Evolutionary conservation across 64 coral and sea anemone species (phyloP), one percentile per base, ranked within the genome.

Genomic region (Orbicella faveolata): DNA sequence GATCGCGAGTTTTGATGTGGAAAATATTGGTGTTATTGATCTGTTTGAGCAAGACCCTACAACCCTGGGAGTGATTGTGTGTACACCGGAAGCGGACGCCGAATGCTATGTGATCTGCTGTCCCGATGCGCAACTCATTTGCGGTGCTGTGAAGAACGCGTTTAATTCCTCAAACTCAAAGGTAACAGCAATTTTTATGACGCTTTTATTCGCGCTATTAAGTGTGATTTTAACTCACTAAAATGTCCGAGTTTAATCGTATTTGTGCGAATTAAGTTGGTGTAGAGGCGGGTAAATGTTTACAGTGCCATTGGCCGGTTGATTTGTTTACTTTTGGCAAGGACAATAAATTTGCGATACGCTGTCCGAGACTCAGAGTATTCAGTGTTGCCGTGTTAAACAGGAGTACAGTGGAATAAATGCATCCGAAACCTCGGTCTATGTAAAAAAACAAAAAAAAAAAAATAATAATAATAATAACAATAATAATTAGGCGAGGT

Each of bases 1-100:
- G 9, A 94, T 97, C 36, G 54, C 92, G 10, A 97, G 88, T 79
- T 97, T 89, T 70, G 92, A 94, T 68, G 90, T 97, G 26, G 84
- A 94, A 59, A 87, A 83, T 36, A 79, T 97, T 19, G 95, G 95
- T 9, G 86, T 76, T 23, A 89, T 97, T 12, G 93, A 94, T 74
- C 21, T 97, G 77, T 94, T 91, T 34, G 73, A 97, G 88, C 86
- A 83, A 20, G 92, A 97, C 59, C 8, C 74, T 9, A 84, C 26
- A 16, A 75, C 90, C 1, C 48, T 97, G 4, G 95, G 95, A 2
- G 41, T 94, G 11, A 84, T 97, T 62, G 83, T 72, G 11, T 94
- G 88, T 36, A 9, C 63, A 13, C 84, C 83, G 41, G 78, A 79
- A 6, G 48, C 83, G 53, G 92, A 97, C 17, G 81, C 95, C 3